Base-by-base conservation (phyloP, 2,797 vertebrate genomes). In the Apodemus agrarius region DNA sequence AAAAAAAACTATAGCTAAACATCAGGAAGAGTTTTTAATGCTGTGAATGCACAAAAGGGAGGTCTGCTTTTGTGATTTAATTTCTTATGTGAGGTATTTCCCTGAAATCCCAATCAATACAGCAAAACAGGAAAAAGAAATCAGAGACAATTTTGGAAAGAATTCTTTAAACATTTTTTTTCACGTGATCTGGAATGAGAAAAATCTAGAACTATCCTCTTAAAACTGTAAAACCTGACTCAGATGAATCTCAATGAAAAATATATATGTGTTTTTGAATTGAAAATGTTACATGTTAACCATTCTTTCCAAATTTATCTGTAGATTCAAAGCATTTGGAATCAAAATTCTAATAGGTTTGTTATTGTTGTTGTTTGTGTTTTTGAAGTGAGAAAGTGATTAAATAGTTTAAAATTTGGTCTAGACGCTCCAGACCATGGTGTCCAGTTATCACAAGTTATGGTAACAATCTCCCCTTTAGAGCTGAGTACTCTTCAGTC, bases 161-260 rank as follows among this genome's bases (percentile, higher is more conserved):
- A 69, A 69, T 21, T 81, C n/a, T 12, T 90, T 85, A 94, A 87
- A 89, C 29, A 57, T 61, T 74, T 95, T 61, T 61, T 95, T 61
- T 61, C 43, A 91, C 26, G 59, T 85, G 84, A 86, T 37, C 17
- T 43, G 29, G 29, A 49, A 52, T 91, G 17, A 85, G 83, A 75
- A 82, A 88, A 76, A 82, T 5, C 7, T 54, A 86, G 83, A 86
- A 11, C 31, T 82, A 10, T 54, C 22, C 4, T 78, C 52, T 95
- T 57, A 89, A 85, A 93, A 86, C 54, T 84, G 24, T 12, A 92
- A 88, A 84, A 29, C 24, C 12, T 82, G 75, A 43, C n/a, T 96
- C 16, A 85, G 75, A 86, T 61, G 94, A 89, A 88, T 63, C 34
- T 75, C 43, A 84, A 40, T 80, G 40, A 94, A 21, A 89, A 88